Conservation (phyloP, 2,888 invertebrate species). For the Tetragonula carbonaria region DNA sequence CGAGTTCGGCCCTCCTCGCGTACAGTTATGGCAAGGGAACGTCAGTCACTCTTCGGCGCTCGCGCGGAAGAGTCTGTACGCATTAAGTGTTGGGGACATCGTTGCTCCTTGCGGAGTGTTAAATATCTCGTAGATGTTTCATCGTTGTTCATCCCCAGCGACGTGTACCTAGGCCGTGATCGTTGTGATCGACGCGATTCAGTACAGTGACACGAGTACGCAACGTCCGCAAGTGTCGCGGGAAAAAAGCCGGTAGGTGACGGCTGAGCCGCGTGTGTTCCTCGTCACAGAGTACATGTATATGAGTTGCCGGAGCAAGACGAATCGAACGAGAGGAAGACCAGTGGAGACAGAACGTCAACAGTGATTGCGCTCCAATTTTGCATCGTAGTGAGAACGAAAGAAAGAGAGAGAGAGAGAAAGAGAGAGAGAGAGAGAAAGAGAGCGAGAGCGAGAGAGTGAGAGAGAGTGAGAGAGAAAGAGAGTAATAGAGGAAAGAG, state of each 20-base stretch:
- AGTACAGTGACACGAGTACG: slow-evolving; percentile 30
- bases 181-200: slow-evolving; percentile 25
- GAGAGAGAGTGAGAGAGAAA: background rate
- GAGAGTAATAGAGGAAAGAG: background rate
- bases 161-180: slow-evolving; percentile 27
- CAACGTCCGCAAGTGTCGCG: slow-evolving; percentile 42
- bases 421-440: background rate
- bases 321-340: slow-evolving; percentile 5
- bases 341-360: slow-evolving; percentile 7
- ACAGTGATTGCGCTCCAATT: background rate
- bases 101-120: slow-evolving; percentile 66
- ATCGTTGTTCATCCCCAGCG: slow-evolving; percentile 29
- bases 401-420: background rate
- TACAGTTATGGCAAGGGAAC: slow-evolving; percentile 74
- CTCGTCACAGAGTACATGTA: slow-evolving; percentile 37
- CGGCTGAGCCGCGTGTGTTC: slow-evolving; percentile 60
- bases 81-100: slow-evolving; percentile 64
- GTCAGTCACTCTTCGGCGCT: slow-evolving; percentile 83
- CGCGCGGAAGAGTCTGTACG: slow-evolving; percentile 81
- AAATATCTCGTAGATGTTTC: slow-evolving; percentile 62
- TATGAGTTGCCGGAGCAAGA: slow-evolving; percentile 43
- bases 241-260: slow-evolving; percentile 60
- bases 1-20: slow-evolving; percentile 73
- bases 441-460: slow-evolving; percentile 7
- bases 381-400: background rate